Conservation (phyloP, 2,888 invertebrate genomes). For the Lottia scabra region DNA sequence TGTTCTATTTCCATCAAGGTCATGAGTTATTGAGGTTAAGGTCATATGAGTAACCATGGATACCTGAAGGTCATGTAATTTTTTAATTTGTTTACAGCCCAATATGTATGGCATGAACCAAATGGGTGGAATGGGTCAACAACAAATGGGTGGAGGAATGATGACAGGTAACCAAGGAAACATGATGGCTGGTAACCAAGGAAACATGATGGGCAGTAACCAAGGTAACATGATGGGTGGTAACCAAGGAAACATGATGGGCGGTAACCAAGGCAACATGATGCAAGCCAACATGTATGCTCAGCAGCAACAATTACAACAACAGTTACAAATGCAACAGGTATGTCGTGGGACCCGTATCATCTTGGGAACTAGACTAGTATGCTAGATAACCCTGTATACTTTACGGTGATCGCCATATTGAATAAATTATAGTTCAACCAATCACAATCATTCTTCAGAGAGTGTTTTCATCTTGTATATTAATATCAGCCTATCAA, state of each 20-base stretch:
- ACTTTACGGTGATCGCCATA: too few species aligned
- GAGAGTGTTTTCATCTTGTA: too few species aligned
- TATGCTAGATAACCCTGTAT: too few species aligned
- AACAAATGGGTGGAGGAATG: slow-evolving; percentile 4
- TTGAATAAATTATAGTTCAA: too few species aligned
- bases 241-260: slow-evolving; percentile 25
- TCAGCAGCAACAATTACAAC: slow-evolving; percentile 47
- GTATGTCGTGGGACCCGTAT: slow-evolving; percentile 34
- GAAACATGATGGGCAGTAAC: slow-evolving; percentile 17
- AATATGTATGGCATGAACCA: slow-evolving; percentile 31
- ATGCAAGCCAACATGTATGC: slow-evolving; percentile 29
- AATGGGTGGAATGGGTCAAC: slow-evolving; percentile 16
- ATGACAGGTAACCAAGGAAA: slow-evolving; percentile 16
- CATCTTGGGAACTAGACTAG: too few species aligned
- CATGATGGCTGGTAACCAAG: slow-evolving; percentile 19
- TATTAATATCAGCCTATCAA: too few species aligned
- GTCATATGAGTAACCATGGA: too few species aligned
- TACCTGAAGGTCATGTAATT: too few species aligned
- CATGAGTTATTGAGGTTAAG: too few species aligned
- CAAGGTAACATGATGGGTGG: slow-evolving; percentile 12
- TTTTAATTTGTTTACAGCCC: neutral
- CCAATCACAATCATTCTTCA: too few species aligned
- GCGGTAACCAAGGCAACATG: slow-evolving; percentile 15
- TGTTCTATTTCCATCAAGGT: too few species aligned
- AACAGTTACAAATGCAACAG: slow-evolving; percentile 55